Base-by-base conservation (phyloP, 2,113 vertebrate genomes). In the Phoxinus phoxinus region DNA sequence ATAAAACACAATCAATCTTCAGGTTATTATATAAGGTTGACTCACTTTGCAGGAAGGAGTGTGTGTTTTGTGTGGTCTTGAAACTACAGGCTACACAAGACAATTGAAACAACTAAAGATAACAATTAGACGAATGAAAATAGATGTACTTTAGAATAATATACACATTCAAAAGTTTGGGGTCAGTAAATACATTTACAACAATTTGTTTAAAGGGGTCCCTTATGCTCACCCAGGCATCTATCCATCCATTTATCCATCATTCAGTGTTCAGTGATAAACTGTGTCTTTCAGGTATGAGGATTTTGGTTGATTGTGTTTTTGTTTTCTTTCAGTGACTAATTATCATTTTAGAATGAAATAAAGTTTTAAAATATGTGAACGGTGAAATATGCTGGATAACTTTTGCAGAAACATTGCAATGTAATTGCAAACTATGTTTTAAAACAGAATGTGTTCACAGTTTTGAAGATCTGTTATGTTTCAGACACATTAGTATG, bases 1-100 rank as follows among this genome's bases (percentile, higher is more conserved):
- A 65, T 23, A 48, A 30, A 67, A 65, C 79, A 67, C n/a, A 51
- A 32, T 67, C 61, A 81, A 12, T 81, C 37, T 81, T 32, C 25
- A 51, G 27, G n/a, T 32, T 67, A 30, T 59, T 61, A 59, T 79
- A 25, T 61, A 79, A 21, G 21, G 53, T 37, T 10, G 5, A 21
- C 32, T 46, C 23, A 19, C 21, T 17, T 37, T 74, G n/a, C 51
- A 8, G 0, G 19, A 1, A 30, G 46, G 25, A 27, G 1, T 51
- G 5, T 17, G 41, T 27, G 25, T 8, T 75, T 44, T 75, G 44
- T 75, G 72, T 75, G 46, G 44, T 53, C 25, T 76, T 30, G 17
- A 53, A 51, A 27, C 0, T 6, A 30, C 15, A 67, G 51, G 51
- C 17, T 19, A 53, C 32, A 23, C 19, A 23, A 23, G 3, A 46